Conservation (phyloP, 2,113 vertebrate genomes). For the Tricholaema leucomelas region DNA sequence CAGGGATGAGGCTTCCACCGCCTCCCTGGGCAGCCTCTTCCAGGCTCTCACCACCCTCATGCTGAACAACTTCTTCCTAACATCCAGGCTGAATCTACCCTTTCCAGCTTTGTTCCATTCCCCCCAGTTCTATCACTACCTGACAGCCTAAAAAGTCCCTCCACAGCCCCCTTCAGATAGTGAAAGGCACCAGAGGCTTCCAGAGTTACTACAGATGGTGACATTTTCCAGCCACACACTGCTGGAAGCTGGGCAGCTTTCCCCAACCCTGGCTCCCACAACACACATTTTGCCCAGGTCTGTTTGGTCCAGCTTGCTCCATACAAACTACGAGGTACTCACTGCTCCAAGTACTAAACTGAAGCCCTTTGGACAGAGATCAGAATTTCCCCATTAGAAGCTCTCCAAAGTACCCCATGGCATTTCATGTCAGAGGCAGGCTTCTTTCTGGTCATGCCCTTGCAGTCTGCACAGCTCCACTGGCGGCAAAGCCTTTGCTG, state of each 20-base stretch:
- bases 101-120: too few species aligned
- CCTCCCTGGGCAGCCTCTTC: too few species aligned
- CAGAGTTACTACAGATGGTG: neutral
- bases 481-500: neutral
- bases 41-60: too few species aligned
- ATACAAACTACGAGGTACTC: neutral
- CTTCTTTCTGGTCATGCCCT: neutral
- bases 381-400: neutral
- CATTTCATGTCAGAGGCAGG: neutral
- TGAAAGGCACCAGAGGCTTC: neutral
- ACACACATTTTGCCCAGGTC: neutral
- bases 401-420: neutral
- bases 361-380: neutral
- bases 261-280: neutral
- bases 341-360: neutral
- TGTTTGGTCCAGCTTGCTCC: neutral
- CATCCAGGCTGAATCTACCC: too few species aligned
- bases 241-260: accelerated
- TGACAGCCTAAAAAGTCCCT: too few species aligned
- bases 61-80: too few species aligned
- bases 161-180: too few species aligned
- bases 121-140: too few species aligned
- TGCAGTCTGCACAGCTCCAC: neutral
- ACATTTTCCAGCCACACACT: neutral
- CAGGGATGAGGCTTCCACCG: too few species aligned